Evolutionary conservation across 1,140 invertebrate genomes (phyloP).

Genomic region (Mesaphorura yosii): DNA sequence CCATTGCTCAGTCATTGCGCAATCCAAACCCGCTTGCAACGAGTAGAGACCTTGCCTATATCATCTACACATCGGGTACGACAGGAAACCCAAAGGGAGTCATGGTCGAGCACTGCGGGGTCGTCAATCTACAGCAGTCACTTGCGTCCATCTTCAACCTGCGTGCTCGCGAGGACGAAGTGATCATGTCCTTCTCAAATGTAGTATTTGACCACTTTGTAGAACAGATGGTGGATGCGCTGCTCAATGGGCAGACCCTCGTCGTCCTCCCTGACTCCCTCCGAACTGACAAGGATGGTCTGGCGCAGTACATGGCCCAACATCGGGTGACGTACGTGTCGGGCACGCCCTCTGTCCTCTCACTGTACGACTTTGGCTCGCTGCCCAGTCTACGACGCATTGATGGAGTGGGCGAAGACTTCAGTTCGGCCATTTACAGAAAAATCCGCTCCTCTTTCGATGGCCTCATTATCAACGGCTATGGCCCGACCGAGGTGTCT

Average conservation of each 20-base stretch:
- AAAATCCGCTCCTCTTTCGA: background rate
- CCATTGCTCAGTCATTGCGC: no score
- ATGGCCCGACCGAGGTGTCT: conserved; percentile 10
- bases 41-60: conserved; percentile 7
- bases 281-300: background rate
- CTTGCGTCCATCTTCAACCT: background rate
- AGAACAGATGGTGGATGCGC: background rate
- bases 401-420: conserved; percentile 6
- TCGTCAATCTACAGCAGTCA: background rate
- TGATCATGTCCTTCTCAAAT: conserved; percentile 1
- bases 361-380: background rate
- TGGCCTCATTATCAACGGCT: conserved; percentile 5
- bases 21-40: conserved; percentile 33
- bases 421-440: background rate
- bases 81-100: conserved; percentile 19
- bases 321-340: conserved; percentile 6
- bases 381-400: background rate
- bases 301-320: background rate
- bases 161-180: background rate
- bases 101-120: background rate
- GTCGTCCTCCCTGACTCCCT: background rate
- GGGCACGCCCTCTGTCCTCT: conserved; percentile 5
- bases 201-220: conserved; percentile 6
- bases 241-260: conserved; percentile 4
- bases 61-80: conserved; percentile 13